A percentile compares a stretch with the other conserved stretches of the same genome.
These are phyloP conservation scores for Epistrophella euchroma DNA, from an alignment of 2,888 invertebrate genomes.

Conservation along the genomic window DNA sequence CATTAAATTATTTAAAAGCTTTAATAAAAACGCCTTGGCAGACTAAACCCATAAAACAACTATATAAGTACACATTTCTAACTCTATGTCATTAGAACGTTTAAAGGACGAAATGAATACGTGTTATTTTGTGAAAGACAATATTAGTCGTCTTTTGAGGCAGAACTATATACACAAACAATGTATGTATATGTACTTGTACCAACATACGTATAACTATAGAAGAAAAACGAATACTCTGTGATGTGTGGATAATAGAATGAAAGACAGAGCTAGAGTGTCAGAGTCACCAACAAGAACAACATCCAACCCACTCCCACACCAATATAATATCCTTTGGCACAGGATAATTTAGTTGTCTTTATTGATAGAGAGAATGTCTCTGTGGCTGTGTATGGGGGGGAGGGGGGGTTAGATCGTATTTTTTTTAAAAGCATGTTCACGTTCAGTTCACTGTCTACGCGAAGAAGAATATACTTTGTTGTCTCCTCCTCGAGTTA, in stretches of 20 bases:
- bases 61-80: slow-evolving; percentile 22
- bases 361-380: slow-evolving; percentile 68
- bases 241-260: slow-evolving; percentile 57
- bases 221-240: slow-evolving; percentile 28
- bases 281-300: background rate
- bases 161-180: background rate
- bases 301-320: slow-evolving; percentile 28
- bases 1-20: slow-evolving; percentile 12
- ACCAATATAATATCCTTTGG: slow-evolving; percentile 30
- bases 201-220: background rate
- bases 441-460: slow-evolving; percentile 43
- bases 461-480: slow-evolving; percentile 41
- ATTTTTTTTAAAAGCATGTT: slow-evolving; percentile 59
- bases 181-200: background rate
- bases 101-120: slow-evolving; percentile 43
- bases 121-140: slow-evolving; percentile 39
- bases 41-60: slow-evolving; percentile 4
- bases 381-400: slow-evolving; percentile 16
- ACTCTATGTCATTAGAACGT: slow-evolving; percentile 45
- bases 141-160: slow-evolving; percentile 24
- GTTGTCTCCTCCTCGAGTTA: slow-evolving; percentile 60
- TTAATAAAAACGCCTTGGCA: background rate
- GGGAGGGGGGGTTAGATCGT: slow-evolving; percentile 44
- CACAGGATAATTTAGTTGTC: slow-evolving; percentile 73
- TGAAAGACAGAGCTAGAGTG: slow-evolving; percentile 22